Conservation (phyloP, 1,140 invertebrate species). For the Lineus longissimus region DNA sequence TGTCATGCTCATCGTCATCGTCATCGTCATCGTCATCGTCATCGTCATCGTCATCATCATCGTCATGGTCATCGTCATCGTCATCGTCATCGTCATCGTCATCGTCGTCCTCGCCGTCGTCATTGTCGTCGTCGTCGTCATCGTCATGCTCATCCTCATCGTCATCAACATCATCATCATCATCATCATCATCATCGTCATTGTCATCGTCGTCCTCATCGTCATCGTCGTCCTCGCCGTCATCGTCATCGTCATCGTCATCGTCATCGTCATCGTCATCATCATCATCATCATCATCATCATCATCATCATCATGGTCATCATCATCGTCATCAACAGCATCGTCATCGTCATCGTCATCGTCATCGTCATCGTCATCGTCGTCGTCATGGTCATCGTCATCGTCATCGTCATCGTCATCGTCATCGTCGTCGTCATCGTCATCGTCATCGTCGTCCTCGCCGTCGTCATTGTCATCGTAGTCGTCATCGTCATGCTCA, state of each 20-base stretch:
- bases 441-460: conserved; percentile 16
- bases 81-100: conserved; percentile 1
- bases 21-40: no score
- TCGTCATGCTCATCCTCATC: no score
- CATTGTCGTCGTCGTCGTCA: neutral
- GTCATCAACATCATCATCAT: conserved; percentile 14
- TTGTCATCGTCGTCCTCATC: no score
- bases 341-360: no score
- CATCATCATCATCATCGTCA: conserved; percentile 17
- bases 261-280: conserved; percentile 14
- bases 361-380: conserved; percentile 15
- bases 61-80: neutral
- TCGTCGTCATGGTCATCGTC: conserved; percentile 11
- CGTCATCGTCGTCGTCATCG: conserved; percentile 11
- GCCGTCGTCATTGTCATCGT: conserved; percentile 9
- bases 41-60: conserved; percentile 1
- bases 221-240: conserved; percentile 3
- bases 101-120: neutral
- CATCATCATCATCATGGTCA: conserved; percentile 12
- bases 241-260: conserved; percentile 1
- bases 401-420: conserved; percentile 8
- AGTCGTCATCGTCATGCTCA: no score
- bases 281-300: conserved; percentile 14
- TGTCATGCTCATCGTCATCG: no score
- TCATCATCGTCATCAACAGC: no score